phyloP scores from a whole-genome alignment of 1,140 invertebrate species.

The Megathymus violae region DNA sequence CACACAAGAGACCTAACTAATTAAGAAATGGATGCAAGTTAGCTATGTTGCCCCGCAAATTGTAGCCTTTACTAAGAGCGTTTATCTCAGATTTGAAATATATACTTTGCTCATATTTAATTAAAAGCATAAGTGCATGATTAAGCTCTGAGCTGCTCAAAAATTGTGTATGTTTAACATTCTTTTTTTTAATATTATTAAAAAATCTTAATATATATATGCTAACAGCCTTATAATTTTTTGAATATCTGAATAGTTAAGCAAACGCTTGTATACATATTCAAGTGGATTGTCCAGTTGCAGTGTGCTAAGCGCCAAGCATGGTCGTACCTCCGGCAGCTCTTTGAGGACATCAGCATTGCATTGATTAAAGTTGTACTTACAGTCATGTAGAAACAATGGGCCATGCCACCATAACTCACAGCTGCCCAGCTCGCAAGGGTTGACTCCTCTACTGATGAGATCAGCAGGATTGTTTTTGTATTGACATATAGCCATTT shows the following conservation, averaged over 20 bases:
- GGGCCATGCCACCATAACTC: slow-evolving; percentile 32
- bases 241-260: not conserved
- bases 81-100: not conserved
- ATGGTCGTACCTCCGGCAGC: not conserved
- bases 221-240: not conserved
- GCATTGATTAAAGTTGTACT: slow-evolving; percentile 2
- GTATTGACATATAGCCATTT: slow-evolving; percentile 27
- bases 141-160: not conserved
- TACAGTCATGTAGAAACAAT: slow-evolving; percentile 8
- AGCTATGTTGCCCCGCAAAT: not conserved
- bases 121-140: not conserved
- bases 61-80: not conserved
- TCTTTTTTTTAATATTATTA: not conserved
- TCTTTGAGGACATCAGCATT: not conserved
- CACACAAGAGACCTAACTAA: not conserved
- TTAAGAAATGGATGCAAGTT: slow-evolving; percentile 15
- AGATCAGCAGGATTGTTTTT: slow-evolving; percentile 31
- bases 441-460: slow-evolving; percentile 31
- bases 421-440: slow-evolving; percentile 2
- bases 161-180: not conserved
- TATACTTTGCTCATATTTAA: not conserved
- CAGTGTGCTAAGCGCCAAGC: not conserved
- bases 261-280: not conserved
- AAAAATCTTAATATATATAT: not conserved
- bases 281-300: not conserved